Base-by-base conservation (phyloP, 2,113 vertebrate species). In the Hypomesus transpacificus region DNA sequence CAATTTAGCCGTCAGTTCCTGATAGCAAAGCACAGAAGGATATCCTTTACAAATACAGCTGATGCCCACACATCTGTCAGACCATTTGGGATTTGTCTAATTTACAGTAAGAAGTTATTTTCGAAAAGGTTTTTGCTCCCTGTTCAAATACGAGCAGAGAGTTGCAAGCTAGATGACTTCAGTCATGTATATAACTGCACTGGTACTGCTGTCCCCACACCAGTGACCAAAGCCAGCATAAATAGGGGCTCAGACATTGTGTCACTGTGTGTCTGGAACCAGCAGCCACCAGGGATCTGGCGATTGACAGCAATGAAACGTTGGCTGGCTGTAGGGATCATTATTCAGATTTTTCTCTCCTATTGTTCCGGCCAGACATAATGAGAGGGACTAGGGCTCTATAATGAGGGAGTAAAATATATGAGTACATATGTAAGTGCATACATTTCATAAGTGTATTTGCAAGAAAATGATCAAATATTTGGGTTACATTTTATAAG, bases 181-280 rank as follows among this genome's bases (percentile, higher is more conserved):
- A 65, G n/a, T 18, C 54, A 18, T 56, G 16, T 64, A 20, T 64
- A 39, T 14, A 64, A 39, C 62, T 34, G 26, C 63, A n/a, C 31
- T 50, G 34, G 14, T 21, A 50, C 31, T 50, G 63, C n/a, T 68
- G 54, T 76, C 75, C 66, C 72, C 46, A 14, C 26, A 54, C 76
- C 61, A 65, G 39, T 46, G 39, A 75, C 81, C 68, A 83, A 76
- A 81, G 71, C 65, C 52, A 22, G 66, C 31, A 24, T 84, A 80
- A 85, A 82, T 76, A 70, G 63, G 75, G 68, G 54, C 83, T 84
- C 73, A 70, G 75, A 69, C 46, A 1, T 74, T 78, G 81, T 71
- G 79, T 57, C 22, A 20, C 73, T 28, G 57, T 69, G 76, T 79
- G 76, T 80, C 82, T 87, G 82, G 80, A 81, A 80, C 76, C 72